Conservation (phyloP, 2,113 vertebrate genomes). For the Sylvilagus bachmani region DNA sequence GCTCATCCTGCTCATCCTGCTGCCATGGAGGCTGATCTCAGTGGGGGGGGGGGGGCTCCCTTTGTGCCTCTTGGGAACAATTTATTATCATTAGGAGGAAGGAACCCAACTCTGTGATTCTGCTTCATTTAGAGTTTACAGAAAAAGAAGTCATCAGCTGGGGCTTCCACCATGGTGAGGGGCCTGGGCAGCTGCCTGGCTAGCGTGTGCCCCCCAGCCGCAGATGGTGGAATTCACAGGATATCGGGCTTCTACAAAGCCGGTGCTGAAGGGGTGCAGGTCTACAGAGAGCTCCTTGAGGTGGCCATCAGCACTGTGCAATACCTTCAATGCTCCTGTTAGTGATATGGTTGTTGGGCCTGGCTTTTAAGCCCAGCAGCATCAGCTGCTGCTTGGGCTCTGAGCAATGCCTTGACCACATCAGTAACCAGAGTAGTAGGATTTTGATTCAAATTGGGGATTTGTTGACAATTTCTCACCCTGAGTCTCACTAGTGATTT, state of each 20-base stretch:
- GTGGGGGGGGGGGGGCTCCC: neutral
- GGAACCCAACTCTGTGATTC: neutral
- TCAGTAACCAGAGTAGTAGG: neutral
- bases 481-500: neutral
- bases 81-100: neutral
- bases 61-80: neutral
- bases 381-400: neutral
- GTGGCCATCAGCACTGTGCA: fast-evolving
- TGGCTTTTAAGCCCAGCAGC: neutral
- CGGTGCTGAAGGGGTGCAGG: neutral
- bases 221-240: neutral
- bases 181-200: neutral
- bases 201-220: neutral
- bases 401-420: neutral
- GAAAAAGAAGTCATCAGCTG: neutral
- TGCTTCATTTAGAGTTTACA: neutral
- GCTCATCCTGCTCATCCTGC: neutral
- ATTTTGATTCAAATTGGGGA: neutral
- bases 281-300: neutral
- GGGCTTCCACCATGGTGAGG: neutral
- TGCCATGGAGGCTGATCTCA: neutral
- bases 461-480: neutral
- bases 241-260: neutral
- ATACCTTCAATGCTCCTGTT: fast-evolving
- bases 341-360: neutral